A percentile compares a stretch with the other conserved stretches of the same genome.
These are phyloP conservation scores for Sebastes trivittatus DNA, from an alignment of 2,797 vertebrate genomes.

Conservation along the genomic window DNA sequence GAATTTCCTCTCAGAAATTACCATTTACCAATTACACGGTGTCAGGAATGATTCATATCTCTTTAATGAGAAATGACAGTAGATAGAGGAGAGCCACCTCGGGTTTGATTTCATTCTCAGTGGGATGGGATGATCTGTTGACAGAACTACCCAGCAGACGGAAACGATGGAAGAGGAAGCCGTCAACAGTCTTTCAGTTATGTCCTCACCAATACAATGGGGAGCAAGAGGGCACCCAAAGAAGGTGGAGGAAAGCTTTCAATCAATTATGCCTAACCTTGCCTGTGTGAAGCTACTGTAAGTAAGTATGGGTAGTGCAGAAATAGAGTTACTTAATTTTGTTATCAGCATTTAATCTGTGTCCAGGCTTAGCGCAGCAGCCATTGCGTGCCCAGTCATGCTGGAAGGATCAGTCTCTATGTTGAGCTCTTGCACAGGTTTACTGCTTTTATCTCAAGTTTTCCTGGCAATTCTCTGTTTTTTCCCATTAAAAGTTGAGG, in stretches of 20 bases:
- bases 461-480: not conserved
- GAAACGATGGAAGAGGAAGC: conserved; percentile 43
- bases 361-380: not conserved
- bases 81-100: conserved; percentile 70
- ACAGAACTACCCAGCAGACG: conserved; percentile 61
- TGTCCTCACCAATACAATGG: conserved; percentile 26
- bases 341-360: not conserved
- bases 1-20: conserved; percentile 80
- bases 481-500: not conserved
- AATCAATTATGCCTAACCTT: conserved; percentile 43
- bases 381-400: not conserved
- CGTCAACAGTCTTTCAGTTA: conserved; percentile 44
- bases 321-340: not conserved
- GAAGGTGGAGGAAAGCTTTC: conserved; percentile 49
- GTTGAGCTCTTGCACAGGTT: not conserved
- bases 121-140: conserved; percentile 71
- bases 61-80: conserved; percentile 83
- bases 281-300: not conserved
- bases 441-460: not conserved
- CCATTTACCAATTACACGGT: conserved; percentile 82
- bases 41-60: conserved; percentile 81
- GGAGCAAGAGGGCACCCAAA: conserved; percentile 16
- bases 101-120: conserved; percentile 73
- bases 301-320: not conserved
- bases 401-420: not conserved